Conservation (phyloP, 1,140 invertebrate genomes). For the Chrysomallon squamiferum region DNA sequence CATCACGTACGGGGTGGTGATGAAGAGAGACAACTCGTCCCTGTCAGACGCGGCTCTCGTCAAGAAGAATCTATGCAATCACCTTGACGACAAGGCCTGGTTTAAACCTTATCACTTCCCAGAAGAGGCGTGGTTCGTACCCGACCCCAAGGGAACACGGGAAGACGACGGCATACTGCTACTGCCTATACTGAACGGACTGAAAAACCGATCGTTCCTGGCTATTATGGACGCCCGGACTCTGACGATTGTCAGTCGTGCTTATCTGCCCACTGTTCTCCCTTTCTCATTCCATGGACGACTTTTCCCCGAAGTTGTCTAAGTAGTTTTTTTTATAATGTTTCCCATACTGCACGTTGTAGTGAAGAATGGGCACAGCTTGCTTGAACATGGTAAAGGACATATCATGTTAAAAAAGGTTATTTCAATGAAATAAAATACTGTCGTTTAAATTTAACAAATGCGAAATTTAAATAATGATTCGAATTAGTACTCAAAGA, state of each 20-base stretch:
- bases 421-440: too few relatives aligned
- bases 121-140: constrained; percentile 51
- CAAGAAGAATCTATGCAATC: constrained; percentile 53
- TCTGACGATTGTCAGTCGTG: constrained; percentile 33
- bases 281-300: constrained; percentile 54
- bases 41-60: constrained; percentile 45
- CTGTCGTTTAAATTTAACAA: too few relatives aligned
- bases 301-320: constrained; percentile 40
- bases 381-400: too few relatives aligned
- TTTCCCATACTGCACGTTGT: too few relatives aligned
- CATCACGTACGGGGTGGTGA: constrained; percentile 49
- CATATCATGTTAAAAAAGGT: too few relatives aligned
- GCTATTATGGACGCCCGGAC: constrained; percentile 45
- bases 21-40: constrained; percentile 41
- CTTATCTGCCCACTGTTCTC: constrained; percentile 41
- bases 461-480: too few relatives aligned
- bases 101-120: constrained; percentile 39
- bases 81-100: constrained; percentile 33
- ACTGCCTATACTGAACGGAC: constrained; percentile 46
- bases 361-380: too few relatives aligned
- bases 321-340: too few relatives aligned
- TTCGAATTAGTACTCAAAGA: too few relatives aligned
- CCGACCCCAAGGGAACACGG: constrained; percentile 16
- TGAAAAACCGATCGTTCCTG: constrained; percentile 32
- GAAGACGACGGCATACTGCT: constrained; percentile 56